Base-by-base conservation (phyloP, 2,888 invertebrate species). In the Perdita meconis region DNA sequence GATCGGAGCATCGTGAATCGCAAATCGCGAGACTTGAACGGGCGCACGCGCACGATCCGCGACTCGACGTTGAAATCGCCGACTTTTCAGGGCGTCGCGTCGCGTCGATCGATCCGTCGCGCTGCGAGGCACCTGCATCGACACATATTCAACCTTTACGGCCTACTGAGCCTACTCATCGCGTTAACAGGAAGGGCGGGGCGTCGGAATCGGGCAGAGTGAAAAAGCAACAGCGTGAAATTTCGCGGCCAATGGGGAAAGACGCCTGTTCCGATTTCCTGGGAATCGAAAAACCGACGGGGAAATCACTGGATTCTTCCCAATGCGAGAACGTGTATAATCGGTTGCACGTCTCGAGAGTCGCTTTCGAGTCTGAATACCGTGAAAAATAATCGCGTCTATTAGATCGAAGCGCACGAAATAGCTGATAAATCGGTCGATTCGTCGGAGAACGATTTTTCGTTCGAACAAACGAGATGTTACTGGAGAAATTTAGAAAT, bases 141-240 rank as follows among this genome's bases (percentile, higher is more conserved):
- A 69, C 77, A 24, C 65, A 56, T 72, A 65, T 78, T 22, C 65
- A 53, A 77, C 59, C 68, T 79, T 73, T 64, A 34, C n/a, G 36
- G 57, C 34, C 56, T 59, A 47, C 30, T 5, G 22, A 8, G 57
- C 34, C 56, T 59, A 47, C 30, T 5, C 30, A 8, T 24, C 47
- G 60, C 22, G 73, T 61, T 70, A 61, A 64, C 66, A 42, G 55
- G 26, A 78, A 73, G 65, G 72, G 68, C 24, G 73, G 61, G 69
- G 79, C 65, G 44, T 63, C 57, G 40, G 42, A 44, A 53, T 40
- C 24, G 13, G 38, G 16, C 68, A 5, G 24, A 70, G 75, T 73
- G 82, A 80, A 83, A 83, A 75, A 73, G 66, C 50, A 44, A 42
- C 50, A 47, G 56, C 24, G 47, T 44, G 42, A n/a, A 30, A 74